Percentiles rank a stretch among this genome's conserved stretches.
Conservation (phyloP, 1,140 invertebrate genomes). For the Drosophila gunungcola region DNA sequence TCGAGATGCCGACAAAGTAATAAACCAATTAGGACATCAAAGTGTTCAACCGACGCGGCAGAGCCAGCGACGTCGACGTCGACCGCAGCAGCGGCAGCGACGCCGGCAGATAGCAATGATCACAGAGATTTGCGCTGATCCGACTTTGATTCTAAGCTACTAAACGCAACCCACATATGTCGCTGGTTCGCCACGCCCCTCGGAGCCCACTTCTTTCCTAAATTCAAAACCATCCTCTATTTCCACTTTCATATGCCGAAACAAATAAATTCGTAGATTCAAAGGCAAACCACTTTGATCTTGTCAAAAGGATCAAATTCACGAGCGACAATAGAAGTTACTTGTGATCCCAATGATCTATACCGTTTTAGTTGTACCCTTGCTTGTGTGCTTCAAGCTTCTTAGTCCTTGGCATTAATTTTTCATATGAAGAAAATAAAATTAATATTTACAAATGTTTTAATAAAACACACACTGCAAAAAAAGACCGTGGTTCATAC, state of each 20-base stretch:
- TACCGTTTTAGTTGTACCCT: no score
- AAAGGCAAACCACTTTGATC: slow-evolving; percentile 20
- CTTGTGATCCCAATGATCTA: no score
- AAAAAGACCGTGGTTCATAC: no score
- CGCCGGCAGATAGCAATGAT: slow-evolving; percentile 49
- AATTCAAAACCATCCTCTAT: slow-evolving; percentile 11
- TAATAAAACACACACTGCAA: no score
- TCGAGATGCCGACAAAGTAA: slow-evolving; percentile 81
- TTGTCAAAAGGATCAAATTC: slow-evolving; percentile 27
- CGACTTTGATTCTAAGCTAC: slow-evolving; percentile 77
- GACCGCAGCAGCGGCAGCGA: slow-evolving; percentile 15
- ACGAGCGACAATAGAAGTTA: slow-evolving; percentile 16
- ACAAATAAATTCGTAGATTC: slow-evolving; percentile 2
- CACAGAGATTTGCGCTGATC: slow-evolving; percentile 80
- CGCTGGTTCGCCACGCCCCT: slow-evolving; percentile 39
- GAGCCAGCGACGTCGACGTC: slow-evolving; percentile 15
- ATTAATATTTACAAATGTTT: no score
- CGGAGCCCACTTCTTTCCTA: slow-evolving; percentile 9
- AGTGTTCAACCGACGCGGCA: slow-evolving; percentile 80
- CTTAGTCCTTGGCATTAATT: no score
- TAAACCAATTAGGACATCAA: slow-evolving; percentile 83
- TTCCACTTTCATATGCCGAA: slow-evolving; percentile 28
- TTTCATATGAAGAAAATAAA: no score
- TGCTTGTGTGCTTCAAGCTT: no score
- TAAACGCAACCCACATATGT: slow-evolving; percentile 80